phyloP scores from a whole-genome alignment of 2,888 invertebrate species.

The Plusia festucae region DNA sequence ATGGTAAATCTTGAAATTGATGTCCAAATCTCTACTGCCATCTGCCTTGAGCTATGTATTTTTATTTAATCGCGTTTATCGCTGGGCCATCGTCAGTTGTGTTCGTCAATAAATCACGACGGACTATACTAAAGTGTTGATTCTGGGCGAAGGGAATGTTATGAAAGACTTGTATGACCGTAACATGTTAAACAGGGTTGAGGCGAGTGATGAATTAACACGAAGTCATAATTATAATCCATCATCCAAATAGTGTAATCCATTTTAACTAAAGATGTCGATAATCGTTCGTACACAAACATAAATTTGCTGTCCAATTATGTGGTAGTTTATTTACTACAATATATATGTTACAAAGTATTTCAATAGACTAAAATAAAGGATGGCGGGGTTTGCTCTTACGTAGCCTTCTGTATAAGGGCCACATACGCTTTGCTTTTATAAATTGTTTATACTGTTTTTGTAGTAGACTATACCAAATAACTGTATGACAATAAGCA shows the following conservation, averaged over 20 bases:
- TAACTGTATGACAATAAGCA: neutral
- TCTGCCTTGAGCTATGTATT: slow-evolving; percentile 81
- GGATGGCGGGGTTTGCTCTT: neutral
- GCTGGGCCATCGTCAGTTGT: slow-evolving; percentile 71
- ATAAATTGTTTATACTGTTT: neutral
- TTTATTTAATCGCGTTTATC: slow-evolving; percentile 77
- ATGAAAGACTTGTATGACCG: slow-evolving; percentile 57
- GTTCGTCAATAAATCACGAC: slow-evolving; percentile 67
- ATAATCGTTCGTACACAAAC: neutral
- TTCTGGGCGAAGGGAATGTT: slow-evolving; percentile 61
- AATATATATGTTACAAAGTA: neutral
- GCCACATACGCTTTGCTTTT: neutral
- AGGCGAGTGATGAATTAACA: slow-evolving; percentile 50
- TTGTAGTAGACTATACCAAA: neutral
- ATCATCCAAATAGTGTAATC: slow-evolving; percentile 27
- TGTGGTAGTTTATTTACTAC: neutral
- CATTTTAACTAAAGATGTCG: slow-evolving; percentile 1
- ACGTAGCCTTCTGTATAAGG: neutral
- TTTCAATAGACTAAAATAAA: neutral
- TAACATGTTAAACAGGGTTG: slow-evolving; percentile 36
- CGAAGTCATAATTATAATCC: slow-evolving; percentile 43
- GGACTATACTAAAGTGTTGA: slow-evolving; percentile 58
- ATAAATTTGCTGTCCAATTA: neutral
- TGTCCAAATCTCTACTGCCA: slow-evolving; percentile 83
- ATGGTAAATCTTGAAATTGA: slow-evolving; percentile 75